These are phyloP conservation scores for Epinotia ramella DNA, from an alignment of 2,888 invertebrate genomes.

Conservation along the genomic window DNA sequence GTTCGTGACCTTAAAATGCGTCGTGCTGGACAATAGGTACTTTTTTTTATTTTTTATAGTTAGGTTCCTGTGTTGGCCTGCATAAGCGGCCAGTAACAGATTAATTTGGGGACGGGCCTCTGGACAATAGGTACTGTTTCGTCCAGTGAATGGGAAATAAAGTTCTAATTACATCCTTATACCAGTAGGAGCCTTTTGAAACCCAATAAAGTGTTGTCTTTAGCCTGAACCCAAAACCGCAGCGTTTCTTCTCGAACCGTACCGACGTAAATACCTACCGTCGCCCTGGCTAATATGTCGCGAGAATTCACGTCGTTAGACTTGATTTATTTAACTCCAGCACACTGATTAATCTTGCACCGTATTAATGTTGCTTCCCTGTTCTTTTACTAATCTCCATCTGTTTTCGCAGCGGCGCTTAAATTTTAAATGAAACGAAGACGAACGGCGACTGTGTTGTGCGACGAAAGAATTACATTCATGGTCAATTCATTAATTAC, in stretches of 20 bases:
- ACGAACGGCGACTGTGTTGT: slow-evolving; percentile 5
- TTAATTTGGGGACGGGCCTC: too few species aligned
- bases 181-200: too few species aligned
- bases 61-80: too few species aligned
- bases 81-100: too few species aligned
- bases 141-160: too few species aligned
- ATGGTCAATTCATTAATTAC: not conserved
- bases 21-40: too few species aligned
- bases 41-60: too few species aligned
- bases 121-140: too few species aligned
- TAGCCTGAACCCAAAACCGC: not conserved
- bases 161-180: too few species aligned
- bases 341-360: slow-evolving; percentile 42
- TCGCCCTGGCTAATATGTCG: slow-evolving; percentile 32
- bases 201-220: too few species aligned
- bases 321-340: slow-evolving; percentile 37
- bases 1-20: too few species aligned
- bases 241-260: slow-evolving; percentile 19
- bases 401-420: slow-evolving; percentile 34
- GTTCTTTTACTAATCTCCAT: slow-evolving; percentile 40
- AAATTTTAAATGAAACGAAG: slow-evolving; percentile 41
- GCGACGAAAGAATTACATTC: not conserved
- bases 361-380: slow-evolving; percentile 34
- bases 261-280: not conserved
- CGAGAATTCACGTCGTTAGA: slow-evolving; percentile 26